Evolutionary conservation across 2,113 vertebrate species (phyloP), one percentile per base, ranked within the genome.

Genomic region (Oryzias javanicus): DNA sequence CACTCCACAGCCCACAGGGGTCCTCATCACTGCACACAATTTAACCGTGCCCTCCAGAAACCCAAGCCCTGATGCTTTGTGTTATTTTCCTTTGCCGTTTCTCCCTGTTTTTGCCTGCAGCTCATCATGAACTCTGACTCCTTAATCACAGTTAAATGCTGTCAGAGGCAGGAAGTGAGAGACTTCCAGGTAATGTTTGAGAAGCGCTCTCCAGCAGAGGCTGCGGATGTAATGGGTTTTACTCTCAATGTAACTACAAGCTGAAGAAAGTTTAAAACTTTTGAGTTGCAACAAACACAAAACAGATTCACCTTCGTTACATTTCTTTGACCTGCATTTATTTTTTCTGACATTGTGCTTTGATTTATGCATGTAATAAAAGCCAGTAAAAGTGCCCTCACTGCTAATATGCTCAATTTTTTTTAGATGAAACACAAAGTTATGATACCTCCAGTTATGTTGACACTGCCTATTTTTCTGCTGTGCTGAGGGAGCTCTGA

Each of bases 111-210:
- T 84, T 74, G 74, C 87, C 86, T 19, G 3, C 76, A 79, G 86
- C 82, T 76, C 73, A 60, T 76, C 61, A 24, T 87, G 87, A 89
- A 81, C 83, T 86, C 83, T 87, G 83, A 87, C 85, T 82, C 68
- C 61, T 86, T 87, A 90, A 91, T 89, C 88, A 86, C 63, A 75
- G 82, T 83, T 87, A 88, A 91, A 89, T 84, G 78, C 82, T 79
- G 83, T 86, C 82, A 79, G 74, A 74, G 84, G 61, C 35, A 48
- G 53, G 44, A 65, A 64, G 76, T 74, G 72, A 83, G 76, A 78
- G 75, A 72, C 60, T 60, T 66, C 67, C 66, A 68, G 68, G 58
- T 80, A 59, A 77, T 81, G 83, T 84, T 80, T 79, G 70, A 63
- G 63, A 86, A 84, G 79, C 76, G 75, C 59, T 65, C 74, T 75